A percentile compares a stretch with the other conserved stretches of the same genome.
phyloP scores from a whole-genome alignment of 2,113 vertebrate species.

The Suncus etruscus region DNA sequence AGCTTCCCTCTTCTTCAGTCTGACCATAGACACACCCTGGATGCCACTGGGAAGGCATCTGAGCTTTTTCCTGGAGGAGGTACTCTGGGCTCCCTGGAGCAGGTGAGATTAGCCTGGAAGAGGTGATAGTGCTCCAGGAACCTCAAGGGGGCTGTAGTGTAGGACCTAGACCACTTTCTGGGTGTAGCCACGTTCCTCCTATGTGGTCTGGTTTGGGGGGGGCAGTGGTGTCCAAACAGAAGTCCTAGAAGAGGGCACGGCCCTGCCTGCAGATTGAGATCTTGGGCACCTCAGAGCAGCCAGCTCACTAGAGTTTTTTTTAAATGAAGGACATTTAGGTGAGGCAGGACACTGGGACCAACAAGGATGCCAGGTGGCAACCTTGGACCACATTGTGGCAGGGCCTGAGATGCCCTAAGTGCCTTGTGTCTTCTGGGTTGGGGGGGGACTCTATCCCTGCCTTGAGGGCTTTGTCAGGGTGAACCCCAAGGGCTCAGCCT shows the following conservation, averaged over 20 bases:
- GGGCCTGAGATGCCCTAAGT: too few relatives aligned
- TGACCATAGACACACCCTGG: neutral
- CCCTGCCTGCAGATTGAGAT: neutral
- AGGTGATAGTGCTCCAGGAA: neutral
- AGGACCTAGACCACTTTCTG: neutral
- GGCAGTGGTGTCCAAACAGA: neutral
- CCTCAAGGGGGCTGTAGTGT: neutral
- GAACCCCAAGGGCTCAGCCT: too few relatives aligned
- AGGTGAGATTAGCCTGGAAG: neutral
- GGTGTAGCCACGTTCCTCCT: neutral
- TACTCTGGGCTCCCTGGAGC: constrained; percentile 18
- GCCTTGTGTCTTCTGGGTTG: neutral
- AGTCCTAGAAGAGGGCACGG: neutral
- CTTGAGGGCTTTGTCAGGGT: too few relatives aligned
- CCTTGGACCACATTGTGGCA: too few relatives aligned
- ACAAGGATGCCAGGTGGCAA: neutral
- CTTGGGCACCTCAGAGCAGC: fast-evolving
- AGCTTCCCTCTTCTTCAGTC: neutral
- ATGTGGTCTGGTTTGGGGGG: neutral
- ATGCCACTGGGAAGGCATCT: neutral
- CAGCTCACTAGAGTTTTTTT: neutral
- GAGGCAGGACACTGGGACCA: too few relatives aligned
- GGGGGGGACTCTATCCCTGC: too few relatives aligned
- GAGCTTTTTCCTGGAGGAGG: neutral
- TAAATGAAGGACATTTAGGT: neutral